Conservation (phyloP, 2,888 invertebrate genomes). For the Drosophila borealis region DNA sequence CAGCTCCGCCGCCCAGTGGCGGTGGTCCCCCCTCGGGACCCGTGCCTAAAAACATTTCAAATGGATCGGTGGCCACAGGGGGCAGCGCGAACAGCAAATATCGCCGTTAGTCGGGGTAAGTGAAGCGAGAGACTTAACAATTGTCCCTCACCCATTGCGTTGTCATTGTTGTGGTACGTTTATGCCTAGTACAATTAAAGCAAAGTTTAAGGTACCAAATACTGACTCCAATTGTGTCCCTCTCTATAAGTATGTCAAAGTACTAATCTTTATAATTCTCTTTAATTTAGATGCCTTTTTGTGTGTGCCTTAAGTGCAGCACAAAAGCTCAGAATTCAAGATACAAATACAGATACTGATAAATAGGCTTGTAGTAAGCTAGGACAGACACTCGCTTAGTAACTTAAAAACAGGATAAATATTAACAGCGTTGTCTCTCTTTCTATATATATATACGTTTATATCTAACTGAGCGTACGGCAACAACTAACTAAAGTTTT, state of each 20-base stretch:
- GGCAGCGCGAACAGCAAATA: constrained; percentile 73
- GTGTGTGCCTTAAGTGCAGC: constrained; percentile 64
- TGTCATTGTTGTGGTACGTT: constrained; percentile 43
- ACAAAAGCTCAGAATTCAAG: constrained; percentile 52
- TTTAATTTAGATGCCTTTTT: constrained; percentile 81
- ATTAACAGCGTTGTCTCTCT: constrained; percentile 58
- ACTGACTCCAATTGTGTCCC: constrained; percentile 22
- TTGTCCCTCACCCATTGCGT: constrained; percentile 12
- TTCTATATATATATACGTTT: constrained; percentile 16
- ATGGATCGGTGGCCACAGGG: constrained; percentile 64
- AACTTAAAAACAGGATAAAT: constrained; percentile 67
- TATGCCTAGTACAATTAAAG: constrained; percentile 29
- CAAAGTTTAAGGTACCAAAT: constrained; percentile 50
- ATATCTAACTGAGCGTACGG: constrained; percentile 39
- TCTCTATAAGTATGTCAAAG: constrained; percentile 37
- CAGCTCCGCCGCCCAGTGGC: constrained; percentile 62
- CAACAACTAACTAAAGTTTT: constrained; percentile 65
- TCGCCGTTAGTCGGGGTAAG: constrained; percentile 71
- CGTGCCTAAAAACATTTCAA: constrained; percentile 63
- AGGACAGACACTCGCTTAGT: constrained; percentile 69
- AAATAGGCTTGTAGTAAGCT: constrained; percentile 69
- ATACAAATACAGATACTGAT: constrained; percentile 54
- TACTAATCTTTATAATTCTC: constrained; percentile 76
- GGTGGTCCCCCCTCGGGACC: constrained; percentile 51
- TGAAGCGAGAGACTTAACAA: constrained; percentile 19